Conservation (phyloP, 2,113 vertebrate species). For the Noctilio leporinus region DNA sequence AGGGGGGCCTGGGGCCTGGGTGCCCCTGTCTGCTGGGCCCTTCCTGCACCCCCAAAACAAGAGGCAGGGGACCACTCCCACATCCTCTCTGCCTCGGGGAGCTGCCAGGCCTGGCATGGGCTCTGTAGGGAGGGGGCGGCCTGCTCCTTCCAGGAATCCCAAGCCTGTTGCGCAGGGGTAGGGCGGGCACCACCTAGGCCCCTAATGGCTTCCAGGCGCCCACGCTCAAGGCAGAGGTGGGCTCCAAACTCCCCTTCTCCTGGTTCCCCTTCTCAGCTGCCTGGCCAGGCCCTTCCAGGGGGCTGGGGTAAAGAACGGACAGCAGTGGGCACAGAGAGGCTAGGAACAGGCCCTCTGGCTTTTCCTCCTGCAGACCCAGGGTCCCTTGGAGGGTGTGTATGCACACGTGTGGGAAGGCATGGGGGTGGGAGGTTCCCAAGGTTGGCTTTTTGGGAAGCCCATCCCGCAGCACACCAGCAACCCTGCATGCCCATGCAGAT, state of each 20-base stretch:
- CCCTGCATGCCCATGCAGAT: background rate
- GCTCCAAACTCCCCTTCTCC: background rate
- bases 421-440: background rate
- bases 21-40: background rate
- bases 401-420: background rate
- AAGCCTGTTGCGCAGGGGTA: background rate
- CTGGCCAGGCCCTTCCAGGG: background rate
- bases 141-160: conserved; percentile 18
- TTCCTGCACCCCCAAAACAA: background rate
- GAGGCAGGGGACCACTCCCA: background rate
- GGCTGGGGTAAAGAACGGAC: background rate
- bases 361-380: background rate
- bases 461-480: background rate
- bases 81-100: background rate
- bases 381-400: background rate
- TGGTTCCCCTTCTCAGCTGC: background rate
- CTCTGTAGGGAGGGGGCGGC: background rate
- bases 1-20: background rate
- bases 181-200: conserved; percentile 3
- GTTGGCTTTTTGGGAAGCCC: background rate
- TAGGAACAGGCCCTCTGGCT: background rate
- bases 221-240: background rate
- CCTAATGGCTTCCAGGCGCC: conserved; percentile 63
- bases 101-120: background rate
- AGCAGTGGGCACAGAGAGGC: background rate